Evolutionary conservation across 2,797 vertebrate species (phyloP).

Genomic region (Dendrocincla tyrannina): DNA sequence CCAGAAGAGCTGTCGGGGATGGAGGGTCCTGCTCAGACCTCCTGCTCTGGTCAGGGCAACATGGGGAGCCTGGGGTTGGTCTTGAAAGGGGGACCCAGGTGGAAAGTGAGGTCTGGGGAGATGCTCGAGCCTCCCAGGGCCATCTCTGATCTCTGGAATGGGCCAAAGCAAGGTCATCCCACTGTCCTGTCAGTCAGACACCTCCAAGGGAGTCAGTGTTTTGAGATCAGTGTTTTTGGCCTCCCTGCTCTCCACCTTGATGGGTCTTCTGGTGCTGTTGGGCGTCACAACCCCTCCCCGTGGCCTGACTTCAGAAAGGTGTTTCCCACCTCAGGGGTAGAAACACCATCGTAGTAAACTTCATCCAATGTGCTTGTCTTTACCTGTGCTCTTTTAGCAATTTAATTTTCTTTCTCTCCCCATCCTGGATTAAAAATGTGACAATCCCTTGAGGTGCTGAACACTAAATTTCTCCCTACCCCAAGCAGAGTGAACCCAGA

Average conservation of each 20-base stretch:
- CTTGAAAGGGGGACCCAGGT: neutral
- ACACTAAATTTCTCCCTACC: neutral
- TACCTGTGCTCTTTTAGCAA: neutral
- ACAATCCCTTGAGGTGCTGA: neutral
- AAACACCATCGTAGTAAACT: neutral
- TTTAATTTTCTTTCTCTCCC: neutral
- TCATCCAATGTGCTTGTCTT: neutral
- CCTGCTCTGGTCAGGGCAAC: neutral
- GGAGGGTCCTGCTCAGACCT: neutral
- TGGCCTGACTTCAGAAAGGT: neutral
- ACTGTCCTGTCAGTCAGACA: rapidly evolving
- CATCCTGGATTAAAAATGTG: neutral
- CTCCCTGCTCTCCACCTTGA: neutral
- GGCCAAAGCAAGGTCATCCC: neutral
- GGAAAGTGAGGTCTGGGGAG: neutral
- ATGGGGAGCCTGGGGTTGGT: neutral
- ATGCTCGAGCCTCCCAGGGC: rapidly evolving
- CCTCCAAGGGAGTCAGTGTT: rapidly evolving
- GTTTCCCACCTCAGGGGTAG: neutral
- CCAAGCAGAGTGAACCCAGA: neutral
- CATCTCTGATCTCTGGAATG: neutral
- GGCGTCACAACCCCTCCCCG: neutral
- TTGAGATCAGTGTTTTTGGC: neutral
- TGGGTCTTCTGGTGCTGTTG: neutral
- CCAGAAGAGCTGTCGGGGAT: neutral